These are phyloP conservation scores for Albula goreensis DNA, from an alignment of 2,113 vertebrate genomes.

Conservation along the genomic window DNA sequence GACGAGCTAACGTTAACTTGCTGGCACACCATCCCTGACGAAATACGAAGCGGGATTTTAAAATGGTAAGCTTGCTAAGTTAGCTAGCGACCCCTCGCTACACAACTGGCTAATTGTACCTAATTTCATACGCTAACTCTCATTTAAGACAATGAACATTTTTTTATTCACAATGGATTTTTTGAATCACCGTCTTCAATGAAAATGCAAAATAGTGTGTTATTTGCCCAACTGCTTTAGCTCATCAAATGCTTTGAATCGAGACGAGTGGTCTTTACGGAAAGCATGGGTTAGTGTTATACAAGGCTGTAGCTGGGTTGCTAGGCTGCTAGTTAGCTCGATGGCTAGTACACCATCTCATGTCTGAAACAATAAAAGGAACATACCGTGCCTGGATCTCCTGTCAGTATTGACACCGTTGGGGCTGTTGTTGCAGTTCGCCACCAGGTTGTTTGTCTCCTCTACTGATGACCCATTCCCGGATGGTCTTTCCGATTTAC, in stretches of 20 bases:
- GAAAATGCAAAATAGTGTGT: no score
- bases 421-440: constrained; percentile 75
- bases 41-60: neutral
- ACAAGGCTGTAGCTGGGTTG: neutral
- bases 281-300: no score
- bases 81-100: no score
- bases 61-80: neutral
- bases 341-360: neutral
- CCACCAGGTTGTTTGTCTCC: constrained; percentile 92
- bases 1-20: neutral
- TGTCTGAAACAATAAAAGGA: neutral
- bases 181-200: no score
- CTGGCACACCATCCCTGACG: neutral
- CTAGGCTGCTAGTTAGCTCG: neutral
- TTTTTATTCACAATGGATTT: no score
- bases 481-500: constrained; percentile 54
- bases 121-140: no score
- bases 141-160: no score
- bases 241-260: no score
- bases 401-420: constrained; percentile 69
- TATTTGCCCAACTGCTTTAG: no score
- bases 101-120: no score
- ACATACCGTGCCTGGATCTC: constrained; percentile 51
- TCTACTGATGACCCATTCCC: constrained; percentile 68
- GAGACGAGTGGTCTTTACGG: no score